Evolutionary conservation across 2,888 invertebrate species (phyloP).

Genomic region (Teinopalpus imperialis): DNA sequence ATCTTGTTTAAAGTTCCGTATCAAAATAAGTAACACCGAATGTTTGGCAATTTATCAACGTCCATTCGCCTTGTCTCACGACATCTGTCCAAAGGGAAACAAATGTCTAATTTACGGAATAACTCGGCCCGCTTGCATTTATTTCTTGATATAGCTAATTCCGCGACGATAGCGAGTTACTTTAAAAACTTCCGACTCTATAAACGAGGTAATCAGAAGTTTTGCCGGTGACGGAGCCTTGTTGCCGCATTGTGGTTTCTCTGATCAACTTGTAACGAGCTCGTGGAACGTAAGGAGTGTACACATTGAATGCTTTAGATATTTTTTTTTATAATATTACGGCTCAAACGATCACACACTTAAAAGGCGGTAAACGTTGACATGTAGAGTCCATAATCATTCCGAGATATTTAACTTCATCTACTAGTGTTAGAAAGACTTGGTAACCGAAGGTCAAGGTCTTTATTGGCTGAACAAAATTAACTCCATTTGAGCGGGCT

Average conservation of each 20-base stretch:
- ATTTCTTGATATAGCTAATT: conserved; percentile 14
- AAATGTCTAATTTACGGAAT: neutral
- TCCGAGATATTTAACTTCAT: too few species aligned
- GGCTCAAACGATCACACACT: too few species aligned
- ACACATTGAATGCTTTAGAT: neutral
- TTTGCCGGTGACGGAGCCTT: conserved; percentile 29
- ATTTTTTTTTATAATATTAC: too few species aligned
- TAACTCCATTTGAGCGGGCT: too few species aligned
- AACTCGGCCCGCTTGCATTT: conserved; percentile 2
- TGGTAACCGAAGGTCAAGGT: too few species aligned
- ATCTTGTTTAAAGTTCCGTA: too few species aligned
- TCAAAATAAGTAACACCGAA: too few species aligned
- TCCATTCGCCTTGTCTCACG: neutral
- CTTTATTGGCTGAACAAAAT: too few species aligned
- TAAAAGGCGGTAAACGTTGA: too few species aligned
- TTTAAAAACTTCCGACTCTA: conserved; percentile 17
- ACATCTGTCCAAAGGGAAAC: neutral
- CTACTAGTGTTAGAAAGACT: too few species aligned
- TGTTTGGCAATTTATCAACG: too few species aligned
- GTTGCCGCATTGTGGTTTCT: conserved; percentile 54
- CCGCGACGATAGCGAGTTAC: neutral
- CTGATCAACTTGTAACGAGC: conserved; percentile 66
- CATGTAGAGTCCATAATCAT: too few species aligned
- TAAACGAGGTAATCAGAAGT: conserved; percentile 48
- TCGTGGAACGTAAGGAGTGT: conserved; percentile 28